These are phyloP conservation scores for Crambe crambe DNA, from an alignment of 37 sponge, comb jelly and placozoan species.

Conservation along the genomic window DNA sequence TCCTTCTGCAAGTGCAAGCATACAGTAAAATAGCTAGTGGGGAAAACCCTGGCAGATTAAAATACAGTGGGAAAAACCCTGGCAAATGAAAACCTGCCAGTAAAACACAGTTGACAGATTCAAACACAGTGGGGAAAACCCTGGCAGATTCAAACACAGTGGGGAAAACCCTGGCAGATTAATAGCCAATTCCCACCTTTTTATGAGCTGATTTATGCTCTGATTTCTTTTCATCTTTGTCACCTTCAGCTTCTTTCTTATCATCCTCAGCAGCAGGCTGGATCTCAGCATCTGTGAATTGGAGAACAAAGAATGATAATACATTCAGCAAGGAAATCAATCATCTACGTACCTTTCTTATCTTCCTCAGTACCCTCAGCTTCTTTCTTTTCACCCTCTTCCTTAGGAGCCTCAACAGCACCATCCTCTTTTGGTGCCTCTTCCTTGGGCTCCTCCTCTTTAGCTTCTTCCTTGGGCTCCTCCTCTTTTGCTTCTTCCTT, in stretches of 20 bases:
- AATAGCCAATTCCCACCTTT: background rate
- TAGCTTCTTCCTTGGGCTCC: constrained; percentile 1
- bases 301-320: background rate
- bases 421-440: constrained; percentile 3
- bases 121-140: too few species aligned
- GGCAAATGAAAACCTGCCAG: too few species aligned
- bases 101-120: too few species aligned
- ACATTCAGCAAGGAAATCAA: too few species aligned
- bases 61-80: too few species aligned
- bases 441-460: constrained; percentile 1
- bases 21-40: background rate
- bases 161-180: too few species aligned
- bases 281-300: background rate
- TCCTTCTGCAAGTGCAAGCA: background rate
- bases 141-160: too few species aligned
- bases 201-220: background rate
- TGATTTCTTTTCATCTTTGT: constrained; percentile 17
- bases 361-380: constrained; percentile 10
- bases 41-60: too few species aligned
- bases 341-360: constrained; percentile 7
- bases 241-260: constrained; percentile 9
- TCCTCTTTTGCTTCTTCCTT: background rate
- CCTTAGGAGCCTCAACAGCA: background rate
- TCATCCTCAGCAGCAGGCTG: constrained; percentile 5
- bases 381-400: constrained; percentile 18